Base-by-base conservation (phyloP, 2,113 vertebrate genomes). In the Lathamus discolor region DNA sequence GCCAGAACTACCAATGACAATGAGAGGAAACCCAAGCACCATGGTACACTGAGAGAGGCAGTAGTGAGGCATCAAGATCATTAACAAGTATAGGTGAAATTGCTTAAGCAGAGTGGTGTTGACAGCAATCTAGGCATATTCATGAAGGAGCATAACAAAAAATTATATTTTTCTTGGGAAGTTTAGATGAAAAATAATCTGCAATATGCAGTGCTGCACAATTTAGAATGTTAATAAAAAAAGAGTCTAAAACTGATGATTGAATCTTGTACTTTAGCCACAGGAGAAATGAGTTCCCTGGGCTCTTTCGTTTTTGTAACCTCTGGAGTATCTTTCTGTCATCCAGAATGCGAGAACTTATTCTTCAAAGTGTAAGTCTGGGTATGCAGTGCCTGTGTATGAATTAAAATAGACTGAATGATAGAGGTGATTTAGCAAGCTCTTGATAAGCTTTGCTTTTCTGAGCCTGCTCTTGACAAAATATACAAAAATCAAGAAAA, bases 301-400 rank as follows among this genome's bases (percentile, higher is more conserved):
- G 73, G 61, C 62, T 88, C 78, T 62, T 82, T 86, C 66, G 5
- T 89, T 91, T 84, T 48, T 81, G 46, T 35, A 91, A 23, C 52
- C 93, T 91, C 77, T 93, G 39, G 88, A 91, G 86, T 82, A 66
- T 89, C 66, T 82, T 86, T 86, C 81, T 95, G 92, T 89, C 95
- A 95, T 68, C 25, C 33, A 67, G 57, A 87, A 96, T 95, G 91
- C 62, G 69, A 93, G 86, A 96, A 87, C 27, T 95, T 37, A 92
- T 96, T 66, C 63, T 90, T 97, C 95, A 94, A 86, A 92, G 29
- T 61, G 7, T 61, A 91, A 75, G 62, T 91, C 69, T 91, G 51
- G 20, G 73, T 84, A 29, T 92, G 57, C 48, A 88, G 43, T 94
- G 66, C 43, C 80, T 86, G 24, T 33, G 17, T 72, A 51, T 83